Conservation (phyloP, 1,140 invertebrate species). For the Drepana arcuata region DNA sequence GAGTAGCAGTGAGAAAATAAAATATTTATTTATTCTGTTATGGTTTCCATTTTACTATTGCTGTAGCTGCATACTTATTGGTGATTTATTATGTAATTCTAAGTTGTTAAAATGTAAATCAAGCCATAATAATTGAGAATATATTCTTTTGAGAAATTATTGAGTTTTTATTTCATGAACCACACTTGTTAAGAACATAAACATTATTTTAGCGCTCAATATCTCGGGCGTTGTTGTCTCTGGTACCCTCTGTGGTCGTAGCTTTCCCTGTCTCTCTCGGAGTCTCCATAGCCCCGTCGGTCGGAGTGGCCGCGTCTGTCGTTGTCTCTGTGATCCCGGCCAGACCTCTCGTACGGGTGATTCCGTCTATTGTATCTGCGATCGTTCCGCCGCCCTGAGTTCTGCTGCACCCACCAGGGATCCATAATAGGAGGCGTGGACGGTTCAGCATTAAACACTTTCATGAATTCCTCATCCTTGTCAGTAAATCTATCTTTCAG, state of each 20-base stretch:
- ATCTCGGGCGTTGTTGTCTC: constrained; percentile 10
- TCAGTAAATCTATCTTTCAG: constrained; percentile 60
- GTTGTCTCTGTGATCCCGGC: constrained; percentile 3
- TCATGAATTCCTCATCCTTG: constrained; percentile 63
- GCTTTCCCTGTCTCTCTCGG: constrained; percentile 9
- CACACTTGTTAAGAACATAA: too few species aligned
- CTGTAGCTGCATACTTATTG: constrained; percentile 63
- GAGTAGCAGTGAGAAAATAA: constrained; percentile 62
- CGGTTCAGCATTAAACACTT: constrained; percentile 43
- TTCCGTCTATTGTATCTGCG: constrained; percentile 27
- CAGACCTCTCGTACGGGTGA: constrained; percentile 26
- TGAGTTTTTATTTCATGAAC: constrained; percentile 35
- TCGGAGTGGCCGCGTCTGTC: constrained; percentile 6
- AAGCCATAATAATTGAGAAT: constrained; percentile 71
- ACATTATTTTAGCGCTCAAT: constrained; percentile 11
- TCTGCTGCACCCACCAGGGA: constrained; percentile 32
- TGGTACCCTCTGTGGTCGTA: constrained; percentile 14
- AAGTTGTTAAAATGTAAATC: constrained; percentile 70
- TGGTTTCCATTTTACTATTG: constrained; percentile 46
- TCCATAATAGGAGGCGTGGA: constrained; percentile 54
- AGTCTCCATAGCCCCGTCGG: neutral
- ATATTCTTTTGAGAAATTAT: constrained; percentile 70
- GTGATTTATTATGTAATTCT: constrained; percentile 67
- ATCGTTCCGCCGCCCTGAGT: constrained; percentile 29
- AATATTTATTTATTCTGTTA: constrained; percentile 63